Percentiles rank a stretch among this genome's conserved stretches.
These are phyloP conservation scores for Perca flavescens DNA, from an alignment of 2,113 vertebrate species.

Conservation along the genomic window DNA sequence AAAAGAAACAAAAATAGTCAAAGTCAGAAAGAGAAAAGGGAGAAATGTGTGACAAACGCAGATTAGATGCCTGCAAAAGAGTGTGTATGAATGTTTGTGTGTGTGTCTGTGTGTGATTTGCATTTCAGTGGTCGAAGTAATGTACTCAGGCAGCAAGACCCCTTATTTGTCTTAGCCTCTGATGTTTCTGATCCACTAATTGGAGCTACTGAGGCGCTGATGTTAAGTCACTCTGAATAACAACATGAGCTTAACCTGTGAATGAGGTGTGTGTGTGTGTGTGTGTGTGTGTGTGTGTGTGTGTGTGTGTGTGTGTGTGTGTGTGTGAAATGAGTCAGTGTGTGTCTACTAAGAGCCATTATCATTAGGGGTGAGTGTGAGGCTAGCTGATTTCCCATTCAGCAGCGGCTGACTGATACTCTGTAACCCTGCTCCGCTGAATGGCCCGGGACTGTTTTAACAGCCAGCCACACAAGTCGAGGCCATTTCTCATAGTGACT, in stretches of 20 bases:
- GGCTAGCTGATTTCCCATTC: conserved; percentile 62
- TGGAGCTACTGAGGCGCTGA: conserved; percentile 54
- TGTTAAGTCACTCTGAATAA: conserved; percentile 56
- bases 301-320: not conserved
- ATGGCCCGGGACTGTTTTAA: conserved; percentile 67
- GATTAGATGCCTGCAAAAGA: not conserved
- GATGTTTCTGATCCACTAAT: conserved; percentile 63
- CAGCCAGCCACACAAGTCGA: conserved; percentile 78
- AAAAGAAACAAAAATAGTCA: conserved; percentile 29
- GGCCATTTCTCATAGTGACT: conserved; percentile 76
- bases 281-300: not conserved
- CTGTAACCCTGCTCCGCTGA: conserved; percentile 66
- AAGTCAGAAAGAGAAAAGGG: conserved; percentile 4
- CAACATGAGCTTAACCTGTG: conserved; percentile 44
- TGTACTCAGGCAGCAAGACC: not conserved
- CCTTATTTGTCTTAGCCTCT: conserved; percentile 24
- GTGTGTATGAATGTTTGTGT: conserved; percentile 3
- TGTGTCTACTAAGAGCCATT: conserved; percentile 53
- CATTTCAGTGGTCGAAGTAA: conserved; percentile 29
- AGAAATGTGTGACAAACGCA: not conserved
- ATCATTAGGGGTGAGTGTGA: conserved; percentile 70
- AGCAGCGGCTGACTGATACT: conserved; percentile 60
- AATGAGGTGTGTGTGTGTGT: conserved; percentile 12
- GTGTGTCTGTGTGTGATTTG: conserved; percentile 23
- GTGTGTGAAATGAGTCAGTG: conserved; percentile 13